Conservation (phyloP, 2,113 vertebrate species). For the Penelope pileata region DNA sequence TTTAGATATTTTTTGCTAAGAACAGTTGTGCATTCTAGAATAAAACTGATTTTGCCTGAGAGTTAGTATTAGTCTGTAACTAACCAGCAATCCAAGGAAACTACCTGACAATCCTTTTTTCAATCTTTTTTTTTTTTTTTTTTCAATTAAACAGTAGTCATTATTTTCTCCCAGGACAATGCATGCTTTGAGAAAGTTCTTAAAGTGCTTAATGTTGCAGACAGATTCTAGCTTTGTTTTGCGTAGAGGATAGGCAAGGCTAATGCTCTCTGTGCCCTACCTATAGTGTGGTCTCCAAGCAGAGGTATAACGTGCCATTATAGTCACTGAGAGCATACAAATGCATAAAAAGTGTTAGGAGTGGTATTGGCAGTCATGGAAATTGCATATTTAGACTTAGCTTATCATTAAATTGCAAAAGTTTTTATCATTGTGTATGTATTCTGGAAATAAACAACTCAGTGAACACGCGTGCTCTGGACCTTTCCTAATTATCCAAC, state of each 20-base stretch:
- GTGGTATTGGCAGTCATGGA: not conserved
- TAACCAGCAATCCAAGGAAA: not conserved
- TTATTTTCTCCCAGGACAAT: not conserved
- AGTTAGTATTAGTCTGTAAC: not conserved
- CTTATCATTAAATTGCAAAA: not conserved
- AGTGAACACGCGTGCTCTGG: not conserved
- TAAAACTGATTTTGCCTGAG: not conserved
- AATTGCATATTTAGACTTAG: not conserved
- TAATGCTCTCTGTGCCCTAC: not conserved
- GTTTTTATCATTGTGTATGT: not conserved
- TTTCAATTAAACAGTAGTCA: not conserved
- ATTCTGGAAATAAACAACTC: not conserved
- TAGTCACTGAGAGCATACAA: not conserved
- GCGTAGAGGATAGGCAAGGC: not conserved
- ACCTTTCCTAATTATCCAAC: slow-evolving; percentile 36
- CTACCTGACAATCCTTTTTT: not conserved
- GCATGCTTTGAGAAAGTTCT: not conserved
- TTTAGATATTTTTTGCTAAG: not conserved
- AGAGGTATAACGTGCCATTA: not conserved
- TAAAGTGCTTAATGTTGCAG: not conserved
- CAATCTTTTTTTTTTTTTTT: too few species aligned
- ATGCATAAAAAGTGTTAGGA: not conserved
- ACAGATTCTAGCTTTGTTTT: not conserved
- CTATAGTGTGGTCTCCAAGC: not conserved
- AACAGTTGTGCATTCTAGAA: not conserved